phyloP scores from a whole-genome alignment of 2,888 invertebrate species.

The Euplexia lucipara region DNA sequence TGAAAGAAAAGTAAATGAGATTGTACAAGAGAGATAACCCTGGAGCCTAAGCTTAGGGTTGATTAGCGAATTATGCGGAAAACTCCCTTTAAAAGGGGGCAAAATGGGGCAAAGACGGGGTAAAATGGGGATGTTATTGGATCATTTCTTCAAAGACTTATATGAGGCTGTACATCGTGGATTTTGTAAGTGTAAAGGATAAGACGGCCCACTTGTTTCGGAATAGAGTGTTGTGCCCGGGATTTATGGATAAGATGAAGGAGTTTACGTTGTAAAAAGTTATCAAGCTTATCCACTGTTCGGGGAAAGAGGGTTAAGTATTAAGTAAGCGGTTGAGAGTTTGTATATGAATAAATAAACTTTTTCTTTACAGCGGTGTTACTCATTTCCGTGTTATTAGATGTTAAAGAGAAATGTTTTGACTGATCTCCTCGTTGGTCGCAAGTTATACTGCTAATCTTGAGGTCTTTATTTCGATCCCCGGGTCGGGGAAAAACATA shows the following conservation, averaged over 20 bases:
- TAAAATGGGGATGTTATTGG: slow-evolving; percentile 44
- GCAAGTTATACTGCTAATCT: too few species aligned
- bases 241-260: slow-evolving; percentile 40
- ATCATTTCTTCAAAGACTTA: slow-evolving; percentile 43
- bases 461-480: too few species aligned
- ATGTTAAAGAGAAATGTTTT: neutral
- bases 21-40: slow-evolving; percentile 34
- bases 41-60: slow-evolving; percentile 48
- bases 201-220: slow-evolving; percentile 28
- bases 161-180: slow-evolving; percentile 34
- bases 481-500: too few species aligned
- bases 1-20: slow-evolving; percentile 49
- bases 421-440: neutral
- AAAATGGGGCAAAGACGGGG: neutral
- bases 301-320: slow-evolving; percentile 19
- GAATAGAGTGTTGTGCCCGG: slow-evolving; percentile 27
- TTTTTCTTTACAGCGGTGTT: neutral
- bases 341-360: slow-evolving; percentile 32
- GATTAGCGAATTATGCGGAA: slow-evolving; percentile 74
- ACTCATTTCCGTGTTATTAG: slow-evolving; percentile 2
- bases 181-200: slow-evolving; percentile 41
- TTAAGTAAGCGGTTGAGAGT: slow-evolving; percentile 11
- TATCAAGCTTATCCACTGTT: slow-evolving; percentile 46
- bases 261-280: slow-evolving; percentile 41
- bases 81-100: slow-evolving; percentile 17